phyloP scores from a whole-genome alignment of 1,140 invertebrate genomes.

The honey bee (Apis mellifera) region Amel_HAv3.1 CM009943.2:5872501-5873000 shows the following conservation, averaged over 20 bases:
- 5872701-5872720: conserved; percentile 2
- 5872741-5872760: conserved; percentile 10
- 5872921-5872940: background rate
- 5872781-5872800: background rate
- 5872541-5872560: too few relatives aligned
- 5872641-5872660: background rate
- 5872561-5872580: too few relatives aligned
- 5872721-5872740: background rate
- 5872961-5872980: background rate
- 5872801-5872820: background rate
- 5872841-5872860: background rate
- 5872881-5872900: background rate
- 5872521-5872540: too few relatives aligned
- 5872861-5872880: background rate
- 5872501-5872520: too few relatives aligned
- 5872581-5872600: background rate
- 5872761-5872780: background rate
- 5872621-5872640: background rate
- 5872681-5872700: background rate
- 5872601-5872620: background rate
- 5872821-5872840: background rate
- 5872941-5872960: background rate
- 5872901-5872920: background rate
- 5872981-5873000: background rate
- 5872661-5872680: too few relatives aligned